Conservation (phyloP, 2,888 invertebrate species). For the Tetragnatha montana region DNA sequence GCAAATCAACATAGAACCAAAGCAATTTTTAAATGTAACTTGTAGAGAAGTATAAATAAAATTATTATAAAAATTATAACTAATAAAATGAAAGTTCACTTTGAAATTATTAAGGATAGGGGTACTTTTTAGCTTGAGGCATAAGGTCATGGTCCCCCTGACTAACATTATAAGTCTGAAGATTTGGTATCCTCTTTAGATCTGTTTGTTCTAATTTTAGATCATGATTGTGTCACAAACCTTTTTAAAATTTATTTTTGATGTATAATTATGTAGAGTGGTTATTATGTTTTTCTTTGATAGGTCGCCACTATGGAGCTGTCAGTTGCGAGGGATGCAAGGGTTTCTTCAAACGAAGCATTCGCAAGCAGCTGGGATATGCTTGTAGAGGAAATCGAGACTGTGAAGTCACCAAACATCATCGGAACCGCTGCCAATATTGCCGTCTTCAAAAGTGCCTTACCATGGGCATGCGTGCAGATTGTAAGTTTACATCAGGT, state of each 20-base stretch:
- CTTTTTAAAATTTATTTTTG: no score
- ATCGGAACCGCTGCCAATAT: conserved; percentile 98
- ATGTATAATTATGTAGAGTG: no score
- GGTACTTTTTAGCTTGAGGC: no score
- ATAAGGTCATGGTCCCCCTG: no score
- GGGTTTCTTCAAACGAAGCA: conserved; percentile 98
- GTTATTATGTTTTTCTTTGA: background rate
- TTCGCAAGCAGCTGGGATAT: conserved; percentile 97
- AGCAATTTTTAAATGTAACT: background rate
- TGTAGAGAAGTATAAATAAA: no score
- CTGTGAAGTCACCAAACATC: conserved; percentile 98
- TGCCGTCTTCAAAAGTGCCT: conserved; percentile 98
- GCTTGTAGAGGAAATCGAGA: conserved; percentile 96
- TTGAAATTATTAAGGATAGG: no score
- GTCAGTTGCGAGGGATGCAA: conserved; percentile 96
- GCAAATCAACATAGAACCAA: background rate
- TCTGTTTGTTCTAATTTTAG: no score
- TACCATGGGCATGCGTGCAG: conserved; percentile 98
- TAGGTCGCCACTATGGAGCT: conserved; percentile 94
- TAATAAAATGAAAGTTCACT: no score
- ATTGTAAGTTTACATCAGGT: conserved; percentile 84
- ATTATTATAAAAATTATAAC: no score
- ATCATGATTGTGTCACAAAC: no score
- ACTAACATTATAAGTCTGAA: no score
- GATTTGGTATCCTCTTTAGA: no score